phyloP scores from a whole-genome alignment of 2,113 vertebrate genomes.

The Conger conger region DNA sequence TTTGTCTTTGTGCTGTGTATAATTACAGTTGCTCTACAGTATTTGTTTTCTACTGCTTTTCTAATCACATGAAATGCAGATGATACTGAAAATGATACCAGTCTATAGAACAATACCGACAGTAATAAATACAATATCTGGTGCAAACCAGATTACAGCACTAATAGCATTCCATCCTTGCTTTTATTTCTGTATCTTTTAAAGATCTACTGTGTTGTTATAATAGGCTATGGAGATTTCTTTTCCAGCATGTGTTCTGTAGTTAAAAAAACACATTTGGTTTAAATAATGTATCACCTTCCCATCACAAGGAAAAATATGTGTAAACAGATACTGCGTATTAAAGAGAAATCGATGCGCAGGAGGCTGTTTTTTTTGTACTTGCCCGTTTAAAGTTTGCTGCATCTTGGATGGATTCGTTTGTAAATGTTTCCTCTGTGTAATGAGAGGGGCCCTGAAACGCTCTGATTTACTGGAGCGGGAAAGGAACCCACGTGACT shows the following conservation, averaged over 20 bases:
- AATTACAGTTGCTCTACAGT: too few relatives aligned
- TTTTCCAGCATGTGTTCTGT: neutral
- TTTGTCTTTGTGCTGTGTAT: too few relatives aligned
- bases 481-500: neutral
- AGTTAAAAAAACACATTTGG: neutral
- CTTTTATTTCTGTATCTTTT: neutral
- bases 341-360: neutral
- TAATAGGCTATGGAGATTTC: neutral
- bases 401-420: neutral
- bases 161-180: neutral
- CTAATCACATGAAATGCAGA: too few relatives aligned
- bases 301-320: neutral
- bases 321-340: neutral
- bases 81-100: too few relatives aligned
- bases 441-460: neutral
- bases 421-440: neutral
- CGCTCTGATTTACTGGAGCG: neutral
- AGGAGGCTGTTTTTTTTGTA: neutral
- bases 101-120: too few relatives aligned
- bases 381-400: neutral
- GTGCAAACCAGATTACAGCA: neutral
- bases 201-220: neutral
- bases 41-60: too few relatives aligned
- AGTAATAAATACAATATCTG: neutral
- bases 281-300: neutral